Conservation (phyloP, 2,113 vertebrate genomes). For the Mungos mungo region DNA sequence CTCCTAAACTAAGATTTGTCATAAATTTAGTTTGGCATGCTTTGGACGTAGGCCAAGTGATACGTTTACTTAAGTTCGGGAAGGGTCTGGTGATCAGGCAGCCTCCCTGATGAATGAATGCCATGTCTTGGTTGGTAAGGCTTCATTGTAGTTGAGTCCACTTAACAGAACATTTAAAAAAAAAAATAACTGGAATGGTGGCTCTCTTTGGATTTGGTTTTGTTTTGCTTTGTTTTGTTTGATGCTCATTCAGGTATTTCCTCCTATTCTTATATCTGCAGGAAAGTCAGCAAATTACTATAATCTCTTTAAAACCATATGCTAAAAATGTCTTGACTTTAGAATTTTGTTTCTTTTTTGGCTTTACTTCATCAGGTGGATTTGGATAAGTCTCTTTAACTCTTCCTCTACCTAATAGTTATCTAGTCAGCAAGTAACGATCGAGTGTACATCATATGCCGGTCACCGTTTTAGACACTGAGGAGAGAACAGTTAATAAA, state of each 20-base stretch:
- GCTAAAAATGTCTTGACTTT: background rate
- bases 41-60: conserved; percentile 1
- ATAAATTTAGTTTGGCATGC: background rate
- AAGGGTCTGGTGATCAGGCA: background rate
- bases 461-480: background rate
- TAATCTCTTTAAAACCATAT: background rate
- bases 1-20: background rate
- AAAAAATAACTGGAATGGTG: background rate
- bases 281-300: background rate
- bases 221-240: conserved; percentile 19
- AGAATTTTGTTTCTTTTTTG: conserved; percentile 30
- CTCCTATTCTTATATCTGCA: conserved; percentile 40
- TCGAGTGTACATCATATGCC: background rate
- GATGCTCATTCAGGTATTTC: conserved; percentile 26
- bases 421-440: background rate
- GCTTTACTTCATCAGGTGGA: background rate
- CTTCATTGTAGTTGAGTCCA: background rate
- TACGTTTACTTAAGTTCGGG: background rate
- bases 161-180: background rate
- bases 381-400: background rate
- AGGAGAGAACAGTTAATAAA: background rate
- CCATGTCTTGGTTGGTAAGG: background rate
- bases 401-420: background rate
- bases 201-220: background rate
- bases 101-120: background rate